Evolutionary conservation across 2,888 invertebrate genomes (phyloP), one percentile per base, ranked within the genome.

Genomic region (Caenorhabditis drosophilae): DNA sequence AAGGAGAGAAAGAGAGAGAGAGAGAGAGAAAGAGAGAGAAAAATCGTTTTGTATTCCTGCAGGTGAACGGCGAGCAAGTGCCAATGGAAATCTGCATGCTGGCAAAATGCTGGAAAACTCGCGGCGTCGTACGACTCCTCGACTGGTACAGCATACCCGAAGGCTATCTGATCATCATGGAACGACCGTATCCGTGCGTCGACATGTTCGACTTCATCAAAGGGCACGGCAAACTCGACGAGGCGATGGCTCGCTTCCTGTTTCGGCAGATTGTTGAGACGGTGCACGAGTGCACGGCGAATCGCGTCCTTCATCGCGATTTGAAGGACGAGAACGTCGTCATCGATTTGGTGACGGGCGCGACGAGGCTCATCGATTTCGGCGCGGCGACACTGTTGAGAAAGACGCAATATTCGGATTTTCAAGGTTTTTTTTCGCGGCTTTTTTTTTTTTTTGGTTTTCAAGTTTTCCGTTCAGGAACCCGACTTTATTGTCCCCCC

Each of bases 61-160:
- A 79, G 79, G 56, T 81, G 20, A 75, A 77, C 40, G 80, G 81
- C 42, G 79, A 82, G 48, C 72, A 76, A 51, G 78, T 81, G 7
- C 81, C 81, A 15, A 77, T 80, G 77, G 81, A 81, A 64, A 79
- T 81, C 31, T 74, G 74, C 23, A 78, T 81, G 81, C 62, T 81
- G 35, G 71, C 73, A 4, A 67, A 72, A 46, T 80, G 79, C 53
- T 50, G 75, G 7, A 70, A 77, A 56, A 63, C 79, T 16, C 42
- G 60, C 12, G 81, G 81, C 34, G 79, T 80, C 1, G 79, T 81
- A 48, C 64, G 68, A 26, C 64, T 81, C 18, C 53, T 82, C 18
- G 79, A 81, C 47, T 81, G 81, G 81, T 81, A 73, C 72, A 66
- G 66, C 47, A 75, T 79, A 45, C 81, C 81, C 31, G 81, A 81